phyloP scores from a whole-genome alignment of 2,113 vertebrate species.

The Nestor notabilis region DNA sequence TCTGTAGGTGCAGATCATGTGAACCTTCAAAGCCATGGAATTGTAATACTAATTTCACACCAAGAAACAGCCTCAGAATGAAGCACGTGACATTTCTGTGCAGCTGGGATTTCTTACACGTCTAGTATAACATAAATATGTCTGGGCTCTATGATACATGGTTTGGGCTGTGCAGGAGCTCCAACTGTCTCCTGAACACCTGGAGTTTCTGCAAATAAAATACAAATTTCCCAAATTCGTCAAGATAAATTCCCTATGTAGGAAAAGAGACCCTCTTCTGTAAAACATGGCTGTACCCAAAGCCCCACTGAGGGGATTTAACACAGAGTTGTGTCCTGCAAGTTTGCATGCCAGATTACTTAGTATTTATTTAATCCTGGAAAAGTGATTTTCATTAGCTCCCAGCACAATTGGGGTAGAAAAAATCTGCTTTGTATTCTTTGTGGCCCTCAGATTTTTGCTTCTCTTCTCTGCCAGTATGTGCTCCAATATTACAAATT shows the following conservation, averaged over 20 bases:
- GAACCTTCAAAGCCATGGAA: not conserved
- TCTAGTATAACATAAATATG: not conserved
- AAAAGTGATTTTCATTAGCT: not conserved
- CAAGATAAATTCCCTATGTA: not conserved
- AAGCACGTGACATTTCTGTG: fast-evolving
- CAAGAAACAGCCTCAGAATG: not conserved
- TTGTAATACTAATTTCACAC: not conserved
- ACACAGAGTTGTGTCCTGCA: not conserved
- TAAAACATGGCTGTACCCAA: not conserved
- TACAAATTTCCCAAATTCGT: not conserved
- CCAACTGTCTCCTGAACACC: fast-evolving
- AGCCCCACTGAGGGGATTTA: not conserved
- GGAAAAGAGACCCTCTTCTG: not conserved
- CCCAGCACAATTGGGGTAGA: not conserved
- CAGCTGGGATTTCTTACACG: not conserved
- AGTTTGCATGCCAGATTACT: not conserved
- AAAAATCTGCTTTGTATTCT: not conserved
- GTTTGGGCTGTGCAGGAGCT: not conserved
- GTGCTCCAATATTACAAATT: not conserved
- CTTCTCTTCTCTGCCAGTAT: not conserved
- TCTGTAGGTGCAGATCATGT: not conserved
- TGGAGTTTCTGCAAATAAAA: not conserved
- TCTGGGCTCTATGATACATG: not conserved
- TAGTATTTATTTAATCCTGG: not conserved
- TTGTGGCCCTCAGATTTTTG: not conserved